Base-by-base conservation (phyloP, 2,797 vertebrate species). In the Xyrichtys novacula region DNA sequence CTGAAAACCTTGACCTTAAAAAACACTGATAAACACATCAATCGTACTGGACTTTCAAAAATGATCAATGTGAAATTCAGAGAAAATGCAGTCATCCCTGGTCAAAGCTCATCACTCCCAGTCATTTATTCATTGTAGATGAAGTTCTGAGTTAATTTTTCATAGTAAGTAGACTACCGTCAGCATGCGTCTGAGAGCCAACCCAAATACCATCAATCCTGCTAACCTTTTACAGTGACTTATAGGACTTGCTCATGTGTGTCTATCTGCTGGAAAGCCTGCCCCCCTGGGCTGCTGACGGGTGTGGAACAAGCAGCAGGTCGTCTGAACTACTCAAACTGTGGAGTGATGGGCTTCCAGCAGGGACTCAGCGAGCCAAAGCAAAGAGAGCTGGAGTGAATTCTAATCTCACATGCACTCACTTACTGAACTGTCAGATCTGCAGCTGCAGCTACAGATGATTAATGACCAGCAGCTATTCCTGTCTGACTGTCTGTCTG, bases 311-410 rank as follows among this genome's bases (percentile, higher is more conserved):
- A 81, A 80, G 74, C 74, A 65, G 46, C 29, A 39, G 57, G 57
- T 53, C 19, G 25, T 66, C 58, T 58, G 57, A 61, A 66, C 72
- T 47, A 63, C 80, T 89, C 66, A 65, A 40, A 75, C 72, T 25
- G 59, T 2, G 46, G 77, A 80, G 42, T 66, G 84, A 88, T 76
- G 74, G 54, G 39, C 53, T 83, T 83, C 78, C 71, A 74, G 58
- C 74, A 15, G 71, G 34, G 78, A 76, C 83, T 78, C 74, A 50
- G 42, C 4, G 23, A 63, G 80, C 68, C 73, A 88, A 75, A 80
- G 80, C 80, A 89, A 87, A 81, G 64, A 83, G 71, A 66, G 63
- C 72, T 59, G 65, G 67, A 71, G 76, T 70, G 66, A 85, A 88
- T 86, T 66, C 55, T 81, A 84, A 87, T 80, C 75, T 65, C 60